These are phyloP conservation scores for Drosophila nr. fundita DNA, from an alignment of 2,888 invertebrate genomes.

Conservation along the genomic window DNA sequence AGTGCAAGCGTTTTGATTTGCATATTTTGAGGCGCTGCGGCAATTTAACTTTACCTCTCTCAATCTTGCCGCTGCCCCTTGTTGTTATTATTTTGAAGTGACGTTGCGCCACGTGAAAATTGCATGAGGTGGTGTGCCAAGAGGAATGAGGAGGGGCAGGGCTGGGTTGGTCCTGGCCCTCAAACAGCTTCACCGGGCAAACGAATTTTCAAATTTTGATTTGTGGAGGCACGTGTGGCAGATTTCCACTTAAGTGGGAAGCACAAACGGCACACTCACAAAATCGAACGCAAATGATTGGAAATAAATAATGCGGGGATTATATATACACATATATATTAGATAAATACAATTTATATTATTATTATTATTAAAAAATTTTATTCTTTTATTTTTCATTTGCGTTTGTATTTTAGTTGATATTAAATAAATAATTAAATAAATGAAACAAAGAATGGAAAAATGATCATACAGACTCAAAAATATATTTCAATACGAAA, in stretches of 20 bases:
- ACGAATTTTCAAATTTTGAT: constrained; percentile 46
- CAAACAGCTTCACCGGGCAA: constrained; percentile 22
- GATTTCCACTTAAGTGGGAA: constrained; percentile 55
- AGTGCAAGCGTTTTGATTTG: constrained; percentile 44
- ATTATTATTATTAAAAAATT: not conserved
- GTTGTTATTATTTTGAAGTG: constrained; percentile 41
- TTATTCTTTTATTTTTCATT: too few species aligned
- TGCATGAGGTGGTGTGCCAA: not conserved
- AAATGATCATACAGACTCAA: not conserved
- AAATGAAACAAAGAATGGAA: not conserved
- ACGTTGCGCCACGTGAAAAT: constrained; percentile 36
- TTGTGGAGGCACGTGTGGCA: constrained; percentile 61
- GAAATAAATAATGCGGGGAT: constrained; percentile 9
- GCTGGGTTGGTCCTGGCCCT: constrained; percentile 1
- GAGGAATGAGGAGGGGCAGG: not conserved
- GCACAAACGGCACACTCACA: constrained; percentile 7
- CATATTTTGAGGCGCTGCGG: constrained; percentile 40
- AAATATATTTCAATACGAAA: not conserved
- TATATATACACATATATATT: not conserved
- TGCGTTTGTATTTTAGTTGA: not conserved
- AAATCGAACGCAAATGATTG: constrained; percentile 18
- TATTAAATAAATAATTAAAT: not conserved
- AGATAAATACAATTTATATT: not conserved
- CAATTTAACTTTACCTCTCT: constrained; percentile 1
- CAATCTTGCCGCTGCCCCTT: constrained; percentile 6